phyloP scores from a whole-genome alignment of 2,797 vertebrate genomes.

The Podarcis siculus region DNA sequence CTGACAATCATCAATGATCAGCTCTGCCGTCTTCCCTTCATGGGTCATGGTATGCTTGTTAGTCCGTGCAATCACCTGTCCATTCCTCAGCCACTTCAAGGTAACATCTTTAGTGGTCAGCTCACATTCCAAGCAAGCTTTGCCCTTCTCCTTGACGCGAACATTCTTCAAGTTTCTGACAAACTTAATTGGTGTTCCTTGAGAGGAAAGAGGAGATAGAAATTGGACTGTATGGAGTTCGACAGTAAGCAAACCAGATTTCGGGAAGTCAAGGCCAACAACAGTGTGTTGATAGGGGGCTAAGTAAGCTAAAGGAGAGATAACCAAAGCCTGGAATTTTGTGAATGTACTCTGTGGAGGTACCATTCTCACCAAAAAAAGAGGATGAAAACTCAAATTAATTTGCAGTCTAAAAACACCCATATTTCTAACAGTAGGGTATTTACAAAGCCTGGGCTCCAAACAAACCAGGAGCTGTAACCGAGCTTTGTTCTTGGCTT shows the following conservation, averaged over 20 bases:
- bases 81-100: slow-evolving; percentile 73
- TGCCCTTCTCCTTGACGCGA: slow-evolving; percentile 70
- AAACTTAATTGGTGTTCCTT: slow-evolving; percentile 77
- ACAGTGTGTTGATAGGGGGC: not conserved
- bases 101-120: slow-evolving; percentile 75
- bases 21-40: slow-evolving; percentile 74
- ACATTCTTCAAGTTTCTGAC: slow-evolving; percentile 74
- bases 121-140: slow-evolving; percentile 73
- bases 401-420: not conserved
- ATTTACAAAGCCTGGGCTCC: not conserved
- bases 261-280: slow-evolving; percentile 10
- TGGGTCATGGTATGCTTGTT: slow-evolving; percentile 64
- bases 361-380: not conserved
- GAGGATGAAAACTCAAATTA: not conserved
- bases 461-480: too few relatives aligned
- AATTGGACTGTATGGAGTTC: not conserved
- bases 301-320: not conserved
- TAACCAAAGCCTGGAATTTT: not conserved
- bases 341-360: not conserved
- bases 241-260: not conserved
- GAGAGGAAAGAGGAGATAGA: not conserved
- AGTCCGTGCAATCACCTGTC: slow-evolving; percentile 60
- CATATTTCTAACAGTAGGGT: not conserved
- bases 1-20: slow-evolving; percentile 72
- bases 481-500: too few relatives aligned